phyloP scores from a whole-genome alignment of 2,113 vertebrate genomes.

The Mustela nigripes region DNA sequence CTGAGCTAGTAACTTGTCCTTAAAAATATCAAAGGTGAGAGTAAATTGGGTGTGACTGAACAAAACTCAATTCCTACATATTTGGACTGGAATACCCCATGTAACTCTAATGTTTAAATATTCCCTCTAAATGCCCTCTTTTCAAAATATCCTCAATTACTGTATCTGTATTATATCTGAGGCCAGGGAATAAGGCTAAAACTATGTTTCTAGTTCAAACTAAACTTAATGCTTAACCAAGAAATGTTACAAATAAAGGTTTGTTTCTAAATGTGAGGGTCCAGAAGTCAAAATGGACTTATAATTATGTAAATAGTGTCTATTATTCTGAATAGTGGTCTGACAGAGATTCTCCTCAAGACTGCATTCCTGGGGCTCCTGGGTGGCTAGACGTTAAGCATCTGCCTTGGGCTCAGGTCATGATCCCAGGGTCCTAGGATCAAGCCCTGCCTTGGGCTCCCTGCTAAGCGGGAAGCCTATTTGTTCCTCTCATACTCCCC shows the following conservation, averaged over 20 bases:
- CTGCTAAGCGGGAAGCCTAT: too few relatives aligned
- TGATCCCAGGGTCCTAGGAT: too few relatives aligned
- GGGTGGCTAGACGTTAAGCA: too few relatives aligned
- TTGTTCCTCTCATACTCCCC: too few relatives aligned
- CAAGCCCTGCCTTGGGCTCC: too few relatives aligned
- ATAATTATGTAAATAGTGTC: background rate
- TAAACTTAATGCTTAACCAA: background rate
- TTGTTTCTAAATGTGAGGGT: background rate
- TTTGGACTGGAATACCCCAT: background rate
- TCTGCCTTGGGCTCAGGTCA: too few relatives aligned
- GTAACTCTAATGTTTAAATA: background rate
- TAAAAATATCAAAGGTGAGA: constrained; percentile 27
- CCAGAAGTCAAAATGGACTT: background rate
- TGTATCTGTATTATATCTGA: background rate
- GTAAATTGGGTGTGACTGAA: background rate
- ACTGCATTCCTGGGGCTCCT: background rate
- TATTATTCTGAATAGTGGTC: background rate
- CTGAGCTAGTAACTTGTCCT: background rate
- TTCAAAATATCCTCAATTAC: background rate
- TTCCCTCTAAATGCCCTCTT: background rate
- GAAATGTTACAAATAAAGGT: background rate
- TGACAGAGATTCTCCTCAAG: background rate
- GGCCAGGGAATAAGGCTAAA: background rate
- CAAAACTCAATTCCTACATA: background rate
- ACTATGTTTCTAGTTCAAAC: background rate